Base-by-base conservation (phyloP, 1,140 invertebrate species). In the Sycobia sp. region DNA sequence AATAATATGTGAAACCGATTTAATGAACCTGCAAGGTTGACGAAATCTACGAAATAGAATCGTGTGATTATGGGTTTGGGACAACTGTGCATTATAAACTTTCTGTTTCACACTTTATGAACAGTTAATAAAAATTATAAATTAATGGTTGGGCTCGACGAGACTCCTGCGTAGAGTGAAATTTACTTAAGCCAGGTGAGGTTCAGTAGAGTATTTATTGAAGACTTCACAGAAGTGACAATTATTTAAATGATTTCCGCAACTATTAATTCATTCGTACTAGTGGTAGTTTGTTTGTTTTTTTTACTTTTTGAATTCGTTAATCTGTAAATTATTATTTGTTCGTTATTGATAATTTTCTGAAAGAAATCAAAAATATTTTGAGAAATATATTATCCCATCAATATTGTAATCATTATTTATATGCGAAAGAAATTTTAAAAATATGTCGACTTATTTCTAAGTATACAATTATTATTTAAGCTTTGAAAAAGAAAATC, bases 41-140 rank as follows among this genome's bases (percentile, higher is more conserved):
- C 27, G 39, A 56, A 43, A 39, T 43, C 4, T 27, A 27, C 5
- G n/a, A n/a, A n/a, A n/a, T n/a, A n/a, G 10, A 29, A 39, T 50
- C 49, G 20, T 39, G 23, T 29, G 25, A 49, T 47, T 29, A 22
- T 59, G 27, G 62, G 47, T 59, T 65, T 36, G 62, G 62, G 62
- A 65, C 62, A 22, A 58, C 41, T 58, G 62, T 65, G 62, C 62
- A 65, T 65, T 65, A 59, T 43, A 49, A 13, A 50, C 10, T 57
- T 25, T 50, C 51, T 50, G 22, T 22, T 51, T 51, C 32, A 18
- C 18, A 18, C 3, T 43, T 60, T 22, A 50, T 34, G 16, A 41
- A 11, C 16, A 9, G 1, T n/a, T n/a, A n/a, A n/a, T n/a, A 36
- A 29, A 8, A 36, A 29, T 41, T 23, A 14, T 23, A 27, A 41